Conservation (phyloP, 2,797 vertebrate genomes). For the Hozukius guyotensis region DNA sequence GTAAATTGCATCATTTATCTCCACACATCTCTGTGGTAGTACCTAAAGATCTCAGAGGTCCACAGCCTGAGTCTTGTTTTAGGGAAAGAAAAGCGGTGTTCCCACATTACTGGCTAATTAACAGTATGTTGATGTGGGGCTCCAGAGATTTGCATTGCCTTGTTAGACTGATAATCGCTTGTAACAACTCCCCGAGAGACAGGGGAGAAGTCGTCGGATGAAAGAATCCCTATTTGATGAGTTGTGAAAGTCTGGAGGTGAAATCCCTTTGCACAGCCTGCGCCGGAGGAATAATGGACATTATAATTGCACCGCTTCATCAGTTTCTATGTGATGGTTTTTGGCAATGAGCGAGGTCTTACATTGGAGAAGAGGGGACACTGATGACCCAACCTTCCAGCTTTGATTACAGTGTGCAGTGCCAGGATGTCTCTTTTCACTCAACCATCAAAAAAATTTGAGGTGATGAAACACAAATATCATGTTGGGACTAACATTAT, state of each 20-base stretch:
- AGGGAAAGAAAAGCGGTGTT: constrained; percentile 24
- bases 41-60: constrained; percentile 42
- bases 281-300: background rate
- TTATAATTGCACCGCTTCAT: background rate
- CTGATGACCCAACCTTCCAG: background rate
- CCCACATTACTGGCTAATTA: constrained; percentile 63
- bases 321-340: constrained; percentile 1
- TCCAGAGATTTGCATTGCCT: constrained; percentile 60
- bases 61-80: constrained; percentile 16
- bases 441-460: background rate
- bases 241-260: constrained; percentile 5
- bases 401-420: background rate
- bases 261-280: background rate
- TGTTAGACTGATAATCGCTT: constrained; percentile 75
- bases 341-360: background rate
- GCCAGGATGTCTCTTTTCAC: background rate
- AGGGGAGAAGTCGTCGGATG: background rate
- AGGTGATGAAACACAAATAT: background rate
- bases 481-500: background rate
- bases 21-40: background rate
- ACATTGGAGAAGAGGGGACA: background rate
- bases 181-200: constrained; percentile 47
- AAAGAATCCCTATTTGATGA: constrained; percentile 10
- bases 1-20: constrained; percentile 39
- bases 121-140: constrained; percentile 53